Base-by-base conservation (phyloP, 2,888 invertebrate genomes). In the Lochmaea capreae region DNA sequence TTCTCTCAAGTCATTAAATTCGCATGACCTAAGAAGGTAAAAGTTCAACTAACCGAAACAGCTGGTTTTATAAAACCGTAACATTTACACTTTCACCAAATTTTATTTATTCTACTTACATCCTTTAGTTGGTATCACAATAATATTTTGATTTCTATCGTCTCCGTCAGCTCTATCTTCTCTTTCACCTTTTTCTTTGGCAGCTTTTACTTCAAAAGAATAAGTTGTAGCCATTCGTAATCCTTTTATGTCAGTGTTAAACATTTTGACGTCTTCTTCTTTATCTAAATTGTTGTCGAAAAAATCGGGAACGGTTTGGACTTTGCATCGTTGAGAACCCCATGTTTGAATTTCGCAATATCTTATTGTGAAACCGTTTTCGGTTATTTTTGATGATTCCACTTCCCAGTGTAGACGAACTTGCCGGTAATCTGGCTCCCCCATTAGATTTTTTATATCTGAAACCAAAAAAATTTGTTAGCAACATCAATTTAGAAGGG, bases 161-260 rank as follows among this genome's bases (percentile, higher is more conserved):
- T 83, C 83, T 4, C 84, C 87, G 76, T 88, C 87, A 22, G 88
- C 84, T 69, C 89, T 78, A 75, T 86, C 84, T 80, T 87, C 88
- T 84, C 87, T 77, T 84, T 82, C 83, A 12, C 84, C 81, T 84
- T 84, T 76, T 89, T 89, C 88, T 18, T 89, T 88, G 49, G 90
- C 87, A 0, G 92, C 91, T 65, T 91, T 90, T 43, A 95, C 92
- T 87, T 94, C 93, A 84, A 95, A 93, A 65, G 94, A 93, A 84
- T 95, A 95, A 57, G 93, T 93, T 65, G 95, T 95, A 66, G 94
- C 93, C 94, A 95, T 94, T 72, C 94, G 89, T 68, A 95, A 88
- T 67, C 94, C 94, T 39, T 90, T 90, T 73, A 94, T 90, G 66
- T 91, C 90, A 0, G 92, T 89, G 49, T 89, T 88, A 84, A 91